These are phyloP conservation scores for Autographa gamma DNA, from an alignment of 2,888 invertebrate genomes.

Conservation along the genomic window DNA sequence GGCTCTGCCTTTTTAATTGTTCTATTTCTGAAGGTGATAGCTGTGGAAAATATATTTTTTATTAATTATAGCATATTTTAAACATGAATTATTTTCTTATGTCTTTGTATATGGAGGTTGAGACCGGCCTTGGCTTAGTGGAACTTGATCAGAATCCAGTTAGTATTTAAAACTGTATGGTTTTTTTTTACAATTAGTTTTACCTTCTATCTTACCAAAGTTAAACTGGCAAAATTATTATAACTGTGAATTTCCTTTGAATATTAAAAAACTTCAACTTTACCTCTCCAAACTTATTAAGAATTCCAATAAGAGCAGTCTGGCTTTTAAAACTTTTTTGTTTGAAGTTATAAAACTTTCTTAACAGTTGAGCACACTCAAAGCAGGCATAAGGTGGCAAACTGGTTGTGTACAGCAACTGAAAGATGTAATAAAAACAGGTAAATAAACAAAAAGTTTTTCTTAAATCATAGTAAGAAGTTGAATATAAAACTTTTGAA, in stretches of 20 bases:
- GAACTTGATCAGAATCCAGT: too few relatives aligned
- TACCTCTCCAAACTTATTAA: slow-evolving; percentile 73
- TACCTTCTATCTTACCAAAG: too few relatives aligned
- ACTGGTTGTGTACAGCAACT: slow-evolving; percentile 64
- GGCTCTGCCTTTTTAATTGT: slow-evolving; percentile 65
- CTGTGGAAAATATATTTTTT: slow-evolving; percentile 52
- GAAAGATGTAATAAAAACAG: slow-evolving; percentile 43
- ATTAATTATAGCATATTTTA: too few relatives aligned
- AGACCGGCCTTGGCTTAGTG: too few relatives aligned
- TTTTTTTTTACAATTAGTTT: too few relatives aligned
- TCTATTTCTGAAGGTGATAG: slow-evolving; percentile 63
- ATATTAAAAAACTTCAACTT: neutral
- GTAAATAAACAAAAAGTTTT: neutral
- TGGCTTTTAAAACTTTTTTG: slow-evolving; percentile 75
- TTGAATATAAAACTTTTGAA: too few relatives aligned
- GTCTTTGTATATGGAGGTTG: too few relatives aligned
- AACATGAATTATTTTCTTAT: too few relatives aligned
- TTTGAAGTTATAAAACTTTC: slow-evolving; percentile 74
- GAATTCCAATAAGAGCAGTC: slow-evolving; percentile 67
- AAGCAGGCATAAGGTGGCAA: slow-evolving; percentile 76
- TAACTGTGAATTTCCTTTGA: too few relatives aligned
- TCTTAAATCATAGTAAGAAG: neutral
- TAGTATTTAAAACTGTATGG: too few relatives aligned
- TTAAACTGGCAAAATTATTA: too few relatives aligned
- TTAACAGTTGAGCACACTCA: slow-evolving; percentile 75